Base-by-base conservation (phyloP, 2,888 invertebrate species). In the Rhopalosiphum nymphaeae region DNA sequence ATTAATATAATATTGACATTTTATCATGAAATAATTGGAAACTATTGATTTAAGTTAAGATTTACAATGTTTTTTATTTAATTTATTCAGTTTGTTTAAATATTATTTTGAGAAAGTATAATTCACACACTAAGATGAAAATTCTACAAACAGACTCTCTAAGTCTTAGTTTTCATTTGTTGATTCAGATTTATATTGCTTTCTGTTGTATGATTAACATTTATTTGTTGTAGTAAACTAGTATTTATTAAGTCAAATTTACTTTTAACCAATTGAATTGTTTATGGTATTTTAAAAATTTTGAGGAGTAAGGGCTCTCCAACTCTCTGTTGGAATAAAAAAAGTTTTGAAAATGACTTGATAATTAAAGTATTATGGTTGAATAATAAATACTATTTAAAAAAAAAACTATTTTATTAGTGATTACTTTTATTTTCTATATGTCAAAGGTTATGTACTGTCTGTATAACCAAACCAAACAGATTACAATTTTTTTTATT, bases 61-160 rank as follows among this genome's bases (percentile, higher is more conserved):
- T 61, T 89, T 89, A 61, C 11, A 25, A 42, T 56, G 21, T 85
- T 91, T 89, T 91, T 91, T 53, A 7, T 85, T 44, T 85, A 11
- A 53, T 42, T 53, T 36, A 91, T 85, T 91, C 5, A 53, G 56
- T 36, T 78, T 85, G 29, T 78, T 78, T 21, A 29, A 78, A 78
- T 36, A 91, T 78, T 49, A 9, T 29, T 56, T 84, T 42, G 42
- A 16, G 7, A 42, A 91, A 36, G 36, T 91, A 7, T 29, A 46
- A 89, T 44, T 10, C 7, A 16, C 3, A 44, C 42, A 56, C 16
- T 11, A 29, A 5, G 46, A 46, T 44, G 13, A 29, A 46, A 46
- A 44, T 29, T 44, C 26, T 29, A 44, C 0, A 46, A 46, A 44
- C n/a, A n/a, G 85, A 46, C n/a, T 86, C 42, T 42, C 3, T 5